These are phyloP conservation scores for Brenthis daphne DNA, from an alignment of 2,888 invertebrate genomes.

Conservation along the genomic window DNA sequence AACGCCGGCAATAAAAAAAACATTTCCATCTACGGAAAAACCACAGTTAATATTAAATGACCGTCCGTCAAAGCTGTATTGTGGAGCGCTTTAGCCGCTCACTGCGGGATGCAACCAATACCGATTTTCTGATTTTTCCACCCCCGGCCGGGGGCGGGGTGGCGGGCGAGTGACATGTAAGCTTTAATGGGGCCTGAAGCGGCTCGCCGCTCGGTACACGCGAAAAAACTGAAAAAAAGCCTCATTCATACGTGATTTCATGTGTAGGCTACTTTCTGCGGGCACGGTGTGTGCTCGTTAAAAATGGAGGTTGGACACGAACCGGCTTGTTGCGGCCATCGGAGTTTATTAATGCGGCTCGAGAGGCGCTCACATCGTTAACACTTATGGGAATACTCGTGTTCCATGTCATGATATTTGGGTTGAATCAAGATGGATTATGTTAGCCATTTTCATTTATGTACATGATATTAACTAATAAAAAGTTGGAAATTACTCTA, in stretches of 20 bases:
- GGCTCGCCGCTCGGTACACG: constrained; percentile 73
- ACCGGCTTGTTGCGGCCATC: constrained; percentile 76
- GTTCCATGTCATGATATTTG: constrained; percentile 39
- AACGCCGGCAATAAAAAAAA: constrained; percentile 76
- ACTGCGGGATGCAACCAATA: constrained; percentile 74
- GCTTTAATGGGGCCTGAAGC: constrained; percentile 78
- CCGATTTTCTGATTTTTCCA: constrained; percentile 78
- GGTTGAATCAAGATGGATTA: constrained; percentile 24
- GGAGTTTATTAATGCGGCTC: constrained; percentile 74
- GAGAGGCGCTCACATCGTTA: constrained; percentile 57
- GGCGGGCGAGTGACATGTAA: constrained; percentile 76
- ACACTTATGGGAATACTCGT: constrained; percentile 59
- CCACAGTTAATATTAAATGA: constrained; percentile 83
- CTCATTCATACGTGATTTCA: constrained; percentile 82
- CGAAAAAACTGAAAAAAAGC: constrained; percentile 78
- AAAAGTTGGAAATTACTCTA: too few species aligned
- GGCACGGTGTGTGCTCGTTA: constrained; percentile 77
- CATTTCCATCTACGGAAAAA: constrained; percentile 80
- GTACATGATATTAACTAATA: too few species aligned
- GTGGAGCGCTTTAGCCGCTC: constrained; percentile 65
- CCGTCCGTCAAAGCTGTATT: constrained; percentile 80
- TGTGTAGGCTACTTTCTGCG: constrained; percentile 81
- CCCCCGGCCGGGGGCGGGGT: constrained; percentile 46
- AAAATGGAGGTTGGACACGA: constrained; percentile 76
- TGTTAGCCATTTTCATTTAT: constrained; percentile 40